Conservation (phyloP, 2,888 invertebrate species). For the Melanargia galathea region DNA sequence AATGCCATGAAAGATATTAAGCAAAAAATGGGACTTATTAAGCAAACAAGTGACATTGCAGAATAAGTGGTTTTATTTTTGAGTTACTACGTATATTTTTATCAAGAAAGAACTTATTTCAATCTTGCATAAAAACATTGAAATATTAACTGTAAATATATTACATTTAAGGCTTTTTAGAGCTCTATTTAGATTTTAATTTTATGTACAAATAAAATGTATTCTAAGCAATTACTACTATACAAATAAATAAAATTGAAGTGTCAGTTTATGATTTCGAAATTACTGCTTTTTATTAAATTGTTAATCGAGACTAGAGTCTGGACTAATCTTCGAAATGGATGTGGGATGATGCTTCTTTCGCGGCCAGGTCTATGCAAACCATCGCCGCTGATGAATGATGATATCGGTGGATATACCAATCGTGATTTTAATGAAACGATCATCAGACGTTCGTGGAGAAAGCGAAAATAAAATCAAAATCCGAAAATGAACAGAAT, state of each 20-base stretch:
- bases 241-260: background rate
- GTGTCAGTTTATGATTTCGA: background rate
- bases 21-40: background rate
- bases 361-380: too few species aligned
- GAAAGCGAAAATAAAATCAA: too few species aligned
- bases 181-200: background rate
- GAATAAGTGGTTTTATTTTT: background rate
- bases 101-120: background rate
- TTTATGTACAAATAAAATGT: constrained; percentile 3
- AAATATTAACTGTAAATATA: background rate
- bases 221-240: background rate
- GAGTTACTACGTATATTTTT: background rate
- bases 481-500: too few species aligned
- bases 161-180: background rate
- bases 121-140: background rate
- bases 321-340: too few species aligned
- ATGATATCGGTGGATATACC: too few species aligned
- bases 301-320: too few species aligned
- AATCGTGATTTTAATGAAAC: too few species aligned
- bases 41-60: background rate
- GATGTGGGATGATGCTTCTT: too few species aligned
- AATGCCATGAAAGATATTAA: background rate
- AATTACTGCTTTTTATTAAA: background rate
- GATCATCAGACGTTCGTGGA: too few species aligned
- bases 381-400: too few species aligned